phyloP scores from a whole-genome alignment of 1,140 invertebrate genomes.

The Dinoponera quadriceps region DNA sequence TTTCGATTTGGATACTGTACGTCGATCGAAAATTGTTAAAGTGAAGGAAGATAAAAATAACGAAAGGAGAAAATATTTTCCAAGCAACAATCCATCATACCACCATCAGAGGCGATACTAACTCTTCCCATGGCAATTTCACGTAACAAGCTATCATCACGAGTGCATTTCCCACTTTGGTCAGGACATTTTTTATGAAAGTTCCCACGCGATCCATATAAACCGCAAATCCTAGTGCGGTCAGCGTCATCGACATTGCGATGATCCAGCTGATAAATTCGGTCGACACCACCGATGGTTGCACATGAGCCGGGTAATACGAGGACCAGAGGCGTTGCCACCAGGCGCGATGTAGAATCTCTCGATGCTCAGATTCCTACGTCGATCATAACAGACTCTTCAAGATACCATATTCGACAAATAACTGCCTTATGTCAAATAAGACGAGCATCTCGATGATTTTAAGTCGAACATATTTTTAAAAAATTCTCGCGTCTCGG shows the following conservation, averaged over 20 bases:
- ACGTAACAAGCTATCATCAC: not conserved
- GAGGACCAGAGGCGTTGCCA: constrained; percentile 81
- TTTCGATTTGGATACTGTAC: too few relatives aligned
- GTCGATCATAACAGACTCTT: not conserved
- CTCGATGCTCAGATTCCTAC: constrained; percentile 77
- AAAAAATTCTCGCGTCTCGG: too few relatives aligned
- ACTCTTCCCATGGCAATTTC: constrained; percentile 52
- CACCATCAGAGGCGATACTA: constrained; percentile 21
- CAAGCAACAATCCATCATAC: too few relatives aligned
- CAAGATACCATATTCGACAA: not conserved
- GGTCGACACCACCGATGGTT: constrained; percentile 76
- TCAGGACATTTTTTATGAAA: constrained; percentile 10
- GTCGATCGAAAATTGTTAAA: too few relatives aligned
- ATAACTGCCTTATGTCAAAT: not conserved
- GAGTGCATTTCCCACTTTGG: not conserved
- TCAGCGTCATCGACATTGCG: constrained; percentile 76
- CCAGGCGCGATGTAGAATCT: constrained; percentile 74
- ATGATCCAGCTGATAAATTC: constrained; percentile 81
- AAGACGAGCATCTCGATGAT: not conserved
- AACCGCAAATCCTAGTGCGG: constrained; percentile 66
- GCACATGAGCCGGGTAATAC: constrained; percentile 75
- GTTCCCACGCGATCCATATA: constrained; percentile 58
- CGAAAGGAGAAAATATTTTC: not conserved
- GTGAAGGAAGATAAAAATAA: not conserved
- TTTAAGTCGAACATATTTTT: too few relatives aligned